These are phyloP conservation scores for Hemistola chrysoprasaria DNA, from an alignment of 2,888 invertebrate genomes.

Conservation along the genomic window DNA sequence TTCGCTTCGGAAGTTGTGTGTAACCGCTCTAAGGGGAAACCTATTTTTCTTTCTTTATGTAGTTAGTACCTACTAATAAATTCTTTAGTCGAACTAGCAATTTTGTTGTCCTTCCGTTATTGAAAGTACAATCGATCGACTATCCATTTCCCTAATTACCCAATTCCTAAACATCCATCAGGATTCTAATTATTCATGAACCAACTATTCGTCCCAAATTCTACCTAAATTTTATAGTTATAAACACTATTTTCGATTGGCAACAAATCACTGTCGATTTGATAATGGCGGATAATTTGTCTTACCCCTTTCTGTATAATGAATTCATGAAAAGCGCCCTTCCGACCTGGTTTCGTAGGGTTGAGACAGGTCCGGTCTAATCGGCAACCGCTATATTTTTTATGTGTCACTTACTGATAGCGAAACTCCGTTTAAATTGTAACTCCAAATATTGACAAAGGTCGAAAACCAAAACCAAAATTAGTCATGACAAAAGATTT, in stretches of 20 bases:
- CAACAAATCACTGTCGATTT: slow-evolving; percentile 34
- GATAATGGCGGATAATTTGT: slow-evolving; percentile 32
- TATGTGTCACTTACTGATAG: too few relatives aligned
- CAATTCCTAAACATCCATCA: slow-evolving; percentile 23
- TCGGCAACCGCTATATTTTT: neutral
- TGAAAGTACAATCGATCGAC: too few relatives aligned
- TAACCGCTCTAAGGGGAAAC: too few relatives aligned
- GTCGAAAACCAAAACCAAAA: too few relatives aligned
- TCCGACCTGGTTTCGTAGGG: slow-evolving; percentile 18
- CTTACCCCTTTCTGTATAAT: slow-evolving; percentile 32
- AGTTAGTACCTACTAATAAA: too few relatives aligned
- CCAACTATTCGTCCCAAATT: slow-evolving; percentile 23
- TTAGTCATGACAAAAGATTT: too few relatives aligned
- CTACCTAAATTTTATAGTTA: slow-evolving; percentile 25
- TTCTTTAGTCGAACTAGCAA: too few relatives aligned
- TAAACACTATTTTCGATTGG: slow-evolving; percentile 34
- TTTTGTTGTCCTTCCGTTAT: too few relatives aligned
- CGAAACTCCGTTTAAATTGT: too few relatives aligned
- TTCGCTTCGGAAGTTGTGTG: too few relatives aligned
- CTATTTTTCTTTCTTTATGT: too few relatives aligned
- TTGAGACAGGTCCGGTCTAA: neutral
- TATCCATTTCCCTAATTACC: slow-evolving; percentile 14
- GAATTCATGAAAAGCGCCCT: slow-evolving; percentile 30
- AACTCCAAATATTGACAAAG: too few relatives aligned
- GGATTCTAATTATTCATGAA: slow-evolving; percentile 22